Base-by-base conservation (phyloP, 1,140 invertebrate genomes). In the Heliothis virescens region DNA sequence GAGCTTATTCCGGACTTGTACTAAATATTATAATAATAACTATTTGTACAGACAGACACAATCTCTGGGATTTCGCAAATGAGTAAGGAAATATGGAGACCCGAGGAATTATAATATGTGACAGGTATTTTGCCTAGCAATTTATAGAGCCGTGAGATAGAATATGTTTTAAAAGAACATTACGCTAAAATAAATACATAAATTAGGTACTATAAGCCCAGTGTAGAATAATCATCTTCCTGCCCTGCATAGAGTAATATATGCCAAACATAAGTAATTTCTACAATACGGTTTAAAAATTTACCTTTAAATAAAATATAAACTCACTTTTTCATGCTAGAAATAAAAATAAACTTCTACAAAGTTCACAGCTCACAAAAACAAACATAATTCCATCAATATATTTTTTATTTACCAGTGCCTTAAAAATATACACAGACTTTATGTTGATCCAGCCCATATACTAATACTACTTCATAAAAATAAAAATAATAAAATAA, bases 21-120 rank as follows among this genome's bases (percentile, higher is more conserved):
- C 34, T 16, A 18, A 65, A 65, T 65, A 65, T 48, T 65, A 65
- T 65, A 3, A 47, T 65, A 65, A 65, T 65, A 65, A 48, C 34
- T 65, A 65, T 65, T 65, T 18, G 62, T 65, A 65, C 34, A 16
- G 62, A 65, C 62, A 65, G 62, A n/a, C 41, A 65, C 18, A 65
- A 65, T 65, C 62, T 18, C 62, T 48, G 34, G 34, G 62, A 65
- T 47, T 47, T 65, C 18, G 15, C 60, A 48, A 18, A 16, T 16
- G n/a, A 47, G 62, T 11, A 47, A 65, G 62, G 62, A 65, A 65
- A 65, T 65, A 65, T 65, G 13, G 11, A 48, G n/a, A 34, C 34
- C n/a, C n/a, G 62, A 65, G 62, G n/a, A n/a, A 63, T 63, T 18
- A n/a, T 57, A 57, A 2, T 63, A n/a, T 2, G 34, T 34, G 41